Conservation (phyloP, 1,140 invertebrate genomes). For the Anagrus nilaparvatae region DNA sequence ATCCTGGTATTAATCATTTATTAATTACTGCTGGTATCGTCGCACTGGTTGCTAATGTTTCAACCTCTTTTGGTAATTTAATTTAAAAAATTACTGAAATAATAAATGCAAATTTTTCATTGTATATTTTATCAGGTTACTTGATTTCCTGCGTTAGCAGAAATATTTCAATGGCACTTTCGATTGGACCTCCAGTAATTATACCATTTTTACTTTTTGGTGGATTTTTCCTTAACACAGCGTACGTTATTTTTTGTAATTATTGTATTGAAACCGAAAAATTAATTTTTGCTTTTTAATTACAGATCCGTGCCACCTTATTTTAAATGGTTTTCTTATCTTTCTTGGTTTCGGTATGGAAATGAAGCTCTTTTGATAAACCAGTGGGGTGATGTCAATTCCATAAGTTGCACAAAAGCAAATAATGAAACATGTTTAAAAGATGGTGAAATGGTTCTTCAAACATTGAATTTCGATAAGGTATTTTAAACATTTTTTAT, state of each 20-base stretch:
- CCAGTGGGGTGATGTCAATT: conserved; percentile 74
- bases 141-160: conserved; percentile 77
- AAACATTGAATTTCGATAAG: conserved; percentile 67
- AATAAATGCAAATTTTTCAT: no score
- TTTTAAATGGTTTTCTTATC: conserved; percentile 82
- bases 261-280: not conserved
- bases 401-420: conserved; percentile 60
- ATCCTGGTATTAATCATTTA: conserved; percentile 60
- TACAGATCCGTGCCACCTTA: conserved; percentile 75
- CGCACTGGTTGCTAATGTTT: conserved; percentile 78
- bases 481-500: conserved; percentile 35
- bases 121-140: conserved; percentile 67
- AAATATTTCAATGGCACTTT: conserved; percentile 73
- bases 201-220: conserved; percentile 91
- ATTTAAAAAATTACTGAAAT: conserved; percentile 5
- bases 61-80: conserved; percentile 80
- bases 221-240: conserved; percentile 89
- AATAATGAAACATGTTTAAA: conserved; percentile 63
- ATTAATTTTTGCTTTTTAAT: conserved; percentile 15
- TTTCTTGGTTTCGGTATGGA: conserved; percentile 93
- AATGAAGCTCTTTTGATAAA: conserved; percentile 90
- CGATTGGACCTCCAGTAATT: conserved; percentile 79
- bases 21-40: conserved; percentile 64
- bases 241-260: conserved; percentile 45
- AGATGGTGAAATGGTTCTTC: conserved; percentile 65